Percentiles rank a stretch among this genome's conserved stretches.
Conservation (phyloP, 2,797 vertebrate genomes). For the Dermochelys coriacea region DNA sequence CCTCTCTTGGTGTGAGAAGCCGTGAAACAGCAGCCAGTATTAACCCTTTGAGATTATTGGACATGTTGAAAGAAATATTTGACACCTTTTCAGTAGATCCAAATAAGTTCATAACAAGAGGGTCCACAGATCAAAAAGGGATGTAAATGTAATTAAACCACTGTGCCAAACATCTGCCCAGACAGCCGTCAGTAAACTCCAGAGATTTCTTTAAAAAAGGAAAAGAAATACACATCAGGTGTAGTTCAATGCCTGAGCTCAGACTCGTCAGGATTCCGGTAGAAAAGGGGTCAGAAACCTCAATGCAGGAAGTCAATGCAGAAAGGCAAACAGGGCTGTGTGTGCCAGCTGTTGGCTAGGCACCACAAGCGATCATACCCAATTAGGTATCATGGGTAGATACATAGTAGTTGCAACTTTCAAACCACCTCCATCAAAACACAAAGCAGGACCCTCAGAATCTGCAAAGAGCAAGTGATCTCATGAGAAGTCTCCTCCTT, state of each 20-base stretch:
- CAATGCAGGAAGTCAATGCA: rapidly evolving
- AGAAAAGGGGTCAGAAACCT: neutral
- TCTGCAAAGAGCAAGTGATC: neutral
- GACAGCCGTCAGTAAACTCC: neutral
- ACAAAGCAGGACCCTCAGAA: rapidly evolving
- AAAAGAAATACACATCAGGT: rapidly evolving
- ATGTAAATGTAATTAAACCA: neutral
- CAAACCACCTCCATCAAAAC: neutral
- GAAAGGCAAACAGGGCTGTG: neutral
- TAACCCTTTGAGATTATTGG: constrained; percentile 40
- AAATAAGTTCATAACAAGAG: neutral
- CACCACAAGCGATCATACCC: neutral
- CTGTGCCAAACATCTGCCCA: neutral
- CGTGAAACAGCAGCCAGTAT: constrained; percentile 30
- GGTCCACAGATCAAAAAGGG: neutral
- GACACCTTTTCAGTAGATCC: neutral
- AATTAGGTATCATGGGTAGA: rapidly evolving
- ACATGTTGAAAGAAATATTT: neutral
- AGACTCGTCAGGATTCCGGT: neutral
- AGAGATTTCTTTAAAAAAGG: neutral
- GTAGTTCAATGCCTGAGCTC: neutral
- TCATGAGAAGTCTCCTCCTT: neutral
- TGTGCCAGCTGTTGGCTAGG: neutral
- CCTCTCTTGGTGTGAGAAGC: constrained; percentile 3
- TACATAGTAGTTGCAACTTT: neutral